Conservation (phyloP, 2,888 invertebrate genomes). For the Lordiphosa andalusiaca region DNA sequence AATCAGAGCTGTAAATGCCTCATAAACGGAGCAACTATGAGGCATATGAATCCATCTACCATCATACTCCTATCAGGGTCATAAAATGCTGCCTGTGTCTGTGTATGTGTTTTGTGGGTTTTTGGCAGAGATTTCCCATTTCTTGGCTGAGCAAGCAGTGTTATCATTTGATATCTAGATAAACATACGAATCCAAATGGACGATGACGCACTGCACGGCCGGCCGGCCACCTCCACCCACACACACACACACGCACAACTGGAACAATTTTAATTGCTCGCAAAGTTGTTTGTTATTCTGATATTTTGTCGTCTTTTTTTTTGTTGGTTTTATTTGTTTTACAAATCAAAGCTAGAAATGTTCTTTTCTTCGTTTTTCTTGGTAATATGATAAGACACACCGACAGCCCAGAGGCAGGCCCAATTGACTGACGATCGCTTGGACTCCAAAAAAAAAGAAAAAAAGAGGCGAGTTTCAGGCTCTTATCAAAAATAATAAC, state of each 20-base stretch:
- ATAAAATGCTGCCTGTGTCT: conserved; percentile 46
- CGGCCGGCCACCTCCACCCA: conserved; percentile 6
- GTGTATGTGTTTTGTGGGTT: conserved; percentile 24
- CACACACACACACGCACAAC: background rate
- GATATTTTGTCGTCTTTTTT: conserved; percentile 18
- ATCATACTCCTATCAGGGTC: conserved; percentile 44
- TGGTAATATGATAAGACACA: conserved; percentile 32
- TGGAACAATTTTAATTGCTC: conserved; percentile 68
- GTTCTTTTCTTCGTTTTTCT: conserved; percentile 6
- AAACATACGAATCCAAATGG: conserved; percentile 46
- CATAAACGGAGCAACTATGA: conserved; percentile 44
- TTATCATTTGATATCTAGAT: conserved; percentile 64
- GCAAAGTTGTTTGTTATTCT: conserved; percentile 58
- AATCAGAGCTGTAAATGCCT: conserved; percentile 63
- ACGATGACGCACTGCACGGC: conserved; percentile 56
- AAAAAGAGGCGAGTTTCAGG: background rate
- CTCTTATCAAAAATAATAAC: conserved; percentile 37
- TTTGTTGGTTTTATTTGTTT: conserved; percentile 51
- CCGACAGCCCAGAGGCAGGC: conserved; percentile 5
- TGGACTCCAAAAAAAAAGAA: conserved; percentile 5
- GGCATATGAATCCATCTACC: conserved; percentile 26
- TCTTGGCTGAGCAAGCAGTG: conserved; percentile 33
- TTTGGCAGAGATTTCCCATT: conserved; percentile 60
- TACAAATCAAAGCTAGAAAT: conserved; percentile 60
- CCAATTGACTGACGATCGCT: conserved; percentile 57